These are phyloP conservation scores for Diphyllodes magnificus DNA, from an alignment of 2,113 vertebrate genomes.

Conservation along the genomic window DNA sequence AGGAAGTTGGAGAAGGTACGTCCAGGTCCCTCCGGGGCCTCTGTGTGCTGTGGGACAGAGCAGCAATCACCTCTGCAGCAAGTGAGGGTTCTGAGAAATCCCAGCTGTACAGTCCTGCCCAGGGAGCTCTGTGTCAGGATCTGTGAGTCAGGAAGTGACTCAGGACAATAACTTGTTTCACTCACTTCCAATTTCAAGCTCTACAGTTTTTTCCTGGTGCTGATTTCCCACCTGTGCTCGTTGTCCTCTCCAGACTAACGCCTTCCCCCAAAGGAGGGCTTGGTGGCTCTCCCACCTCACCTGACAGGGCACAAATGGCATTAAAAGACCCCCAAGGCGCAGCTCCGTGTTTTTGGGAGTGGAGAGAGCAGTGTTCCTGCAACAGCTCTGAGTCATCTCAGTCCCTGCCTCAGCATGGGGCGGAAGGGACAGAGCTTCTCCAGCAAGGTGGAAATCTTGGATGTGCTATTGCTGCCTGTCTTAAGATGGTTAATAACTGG, in stretches of 20 bases:
- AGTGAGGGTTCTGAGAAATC: not conserved
- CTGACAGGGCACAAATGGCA: not conserved
- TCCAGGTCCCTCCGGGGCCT: not conserved
- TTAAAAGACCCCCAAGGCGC: not conserved
- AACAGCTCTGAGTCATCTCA: not conserved
- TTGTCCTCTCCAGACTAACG: not conserved
- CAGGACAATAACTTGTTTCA: not conserved
- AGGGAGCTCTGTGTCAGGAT: not conserved
- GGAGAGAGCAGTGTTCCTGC: not conserved
- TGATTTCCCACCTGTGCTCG: not conserved
- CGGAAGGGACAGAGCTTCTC: not conserved
- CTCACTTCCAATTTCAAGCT: not conserved
- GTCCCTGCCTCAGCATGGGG: not conserved
- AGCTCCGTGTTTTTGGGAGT: not conserved
- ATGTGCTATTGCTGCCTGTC: not conserved
- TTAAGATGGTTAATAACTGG: not conserved
- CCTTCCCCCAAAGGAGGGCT: not conserved
- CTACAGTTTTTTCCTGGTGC: not conserved
- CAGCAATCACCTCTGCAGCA: not conserved
- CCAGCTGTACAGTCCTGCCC: not conserved
- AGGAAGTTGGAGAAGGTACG: slow-evolving; percentile 83
- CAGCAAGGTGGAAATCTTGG: not conserved
- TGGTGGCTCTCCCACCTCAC: not conserved
- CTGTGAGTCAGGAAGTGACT: slow-evolving; percentile 15
- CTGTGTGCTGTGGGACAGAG: not conserved